Conservation (phyloP, 2,797 vertebrate genomes). For the Gymnothorax javanicus region DNA sequence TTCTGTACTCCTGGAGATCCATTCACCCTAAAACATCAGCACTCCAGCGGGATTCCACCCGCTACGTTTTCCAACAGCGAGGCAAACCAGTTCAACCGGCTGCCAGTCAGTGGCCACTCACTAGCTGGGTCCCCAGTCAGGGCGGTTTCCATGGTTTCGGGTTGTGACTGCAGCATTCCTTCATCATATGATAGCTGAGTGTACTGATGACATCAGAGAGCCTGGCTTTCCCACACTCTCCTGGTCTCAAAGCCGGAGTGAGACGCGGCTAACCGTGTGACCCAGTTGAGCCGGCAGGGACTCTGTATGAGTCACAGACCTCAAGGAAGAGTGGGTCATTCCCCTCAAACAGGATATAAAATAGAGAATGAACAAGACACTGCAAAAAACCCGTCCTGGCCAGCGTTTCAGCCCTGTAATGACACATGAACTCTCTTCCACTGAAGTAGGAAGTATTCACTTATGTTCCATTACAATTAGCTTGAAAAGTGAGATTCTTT, state of each 20-base stretch:
- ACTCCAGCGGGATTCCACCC: neutral
- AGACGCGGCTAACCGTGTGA: neutral
- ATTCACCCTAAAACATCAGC: constrained; percentile 4
- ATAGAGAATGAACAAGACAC: neutral
- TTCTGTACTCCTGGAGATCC: neutral
- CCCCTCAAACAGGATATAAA: neutral
- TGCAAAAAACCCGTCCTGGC: neutral
- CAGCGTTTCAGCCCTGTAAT: too few species aligned
- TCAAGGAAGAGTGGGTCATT: neutral
- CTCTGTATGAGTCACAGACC: constrained; percentile 2
- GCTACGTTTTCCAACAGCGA: too few species aligned
- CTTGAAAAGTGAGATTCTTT: too few species aligned
- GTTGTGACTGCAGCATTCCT: constrained; percentile 62
- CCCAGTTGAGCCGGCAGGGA: neutral
- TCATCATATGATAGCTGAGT: constrained; percentile 57
- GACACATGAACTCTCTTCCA: too few species aligned
- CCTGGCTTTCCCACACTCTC: constrained; percentile 27
- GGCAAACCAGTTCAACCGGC: neutral
- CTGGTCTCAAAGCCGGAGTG: neutral
- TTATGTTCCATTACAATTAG: too few species aligned
- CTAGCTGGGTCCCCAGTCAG: constrained; percentile 17
- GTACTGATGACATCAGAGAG: constrained; percentile 24
- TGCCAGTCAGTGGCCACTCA: neutral
- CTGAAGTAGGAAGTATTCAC: too few species aligned
- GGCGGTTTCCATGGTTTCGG: constrained; percentile 31